Percentiles rank a stretch among this genome's conserved stretches.
Conservation (phyloP, 2,113 vertebrate genomes). For the Aplodontia rufa region DNA sequence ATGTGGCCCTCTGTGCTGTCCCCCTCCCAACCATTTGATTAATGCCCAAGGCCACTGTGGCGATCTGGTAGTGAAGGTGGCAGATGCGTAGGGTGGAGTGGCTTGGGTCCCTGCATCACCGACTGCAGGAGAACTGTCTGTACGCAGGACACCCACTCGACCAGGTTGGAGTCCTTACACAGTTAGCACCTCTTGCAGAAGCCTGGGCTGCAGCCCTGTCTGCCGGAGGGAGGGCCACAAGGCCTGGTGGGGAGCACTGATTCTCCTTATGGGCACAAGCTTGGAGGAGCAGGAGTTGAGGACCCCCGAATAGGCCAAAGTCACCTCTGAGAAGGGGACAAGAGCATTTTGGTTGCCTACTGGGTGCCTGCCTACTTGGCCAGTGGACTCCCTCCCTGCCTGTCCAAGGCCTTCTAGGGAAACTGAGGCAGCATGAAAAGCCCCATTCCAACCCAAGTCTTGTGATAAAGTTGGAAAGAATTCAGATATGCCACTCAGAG, state of each 20-base stretch:
- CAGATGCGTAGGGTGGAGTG: accelerated
- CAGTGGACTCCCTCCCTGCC: not conserved
- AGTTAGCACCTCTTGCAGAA: not conserved
- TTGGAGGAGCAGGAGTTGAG: not conserved
- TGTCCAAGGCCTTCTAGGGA: too few species aligned
- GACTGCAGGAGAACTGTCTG: too few species aligned
- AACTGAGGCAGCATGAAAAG: too few species aligned
- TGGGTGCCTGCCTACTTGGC: not conserved
- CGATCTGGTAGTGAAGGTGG: accelerated
- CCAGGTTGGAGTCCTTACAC: accelerated
- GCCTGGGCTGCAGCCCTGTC: too few species aligned
- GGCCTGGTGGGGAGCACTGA: not conserved
- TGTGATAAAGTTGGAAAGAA: too few species aligned
- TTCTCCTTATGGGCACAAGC: not conserved
- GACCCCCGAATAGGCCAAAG: too few species aligned
- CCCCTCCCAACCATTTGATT: not conserved
- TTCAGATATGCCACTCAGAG: too few species aligned
- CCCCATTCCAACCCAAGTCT: too few species aligned
- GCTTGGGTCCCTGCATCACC: not conserved
- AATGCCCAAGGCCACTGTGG: not conserved
- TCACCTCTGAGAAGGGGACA: not conserved
- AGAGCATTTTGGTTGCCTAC: not conserved
- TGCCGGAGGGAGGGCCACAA: accelerated
- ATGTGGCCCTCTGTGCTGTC: not conserved
- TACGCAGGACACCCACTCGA: accelerated